A percentile compares a stretch with the other conserved stretches of the same genome.
Evolutionary conservation across 1,140 invertebrate species (phyloP).

Genomic region (Tetraneura akinire): DNA sequence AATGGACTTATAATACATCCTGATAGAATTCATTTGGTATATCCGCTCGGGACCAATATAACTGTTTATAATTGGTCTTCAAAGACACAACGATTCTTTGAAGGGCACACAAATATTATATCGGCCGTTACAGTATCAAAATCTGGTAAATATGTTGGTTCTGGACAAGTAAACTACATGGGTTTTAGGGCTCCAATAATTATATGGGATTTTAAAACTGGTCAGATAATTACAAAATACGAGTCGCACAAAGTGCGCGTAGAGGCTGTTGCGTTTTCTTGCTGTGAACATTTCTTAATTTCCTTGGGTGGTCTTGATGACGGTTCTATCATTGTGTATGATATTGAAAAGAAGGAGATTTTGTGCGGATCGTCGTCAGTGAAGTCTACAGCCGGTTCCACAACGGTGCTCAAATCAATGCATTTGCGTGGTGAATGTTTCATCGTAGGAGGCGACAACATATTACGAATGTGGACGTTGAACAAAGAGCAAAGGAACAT

Average conservation of each 20-base stretch:
- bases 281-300: constrained; percentile 76
- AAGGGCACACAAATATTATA: constrained; percentile 81
- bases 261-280: constrained; percentile 78
- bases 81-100: constrained; percentile 74
- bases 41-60: constrained; percentile 82
- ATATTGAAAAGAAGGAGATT: constrained; percentile 66
- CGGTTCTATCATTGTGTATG: constrained; percentile 76
- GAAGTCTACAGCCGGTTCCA: constrained; percentile 69
- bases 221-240: constrained; percentile 67
- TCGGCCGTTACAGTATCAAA: constrained; percentile 78
- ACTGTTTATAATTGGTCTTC: constrained; percentile 74
- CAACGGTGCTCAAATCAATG: constrained; percentile 64
- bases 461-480: constrained; percentile 76
- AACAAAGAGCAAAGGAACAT: constrained; percentile 70
- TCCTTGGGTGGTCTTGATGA: constrained; percentile 88
- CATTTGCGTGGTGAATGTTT: constrained; percentile 66
- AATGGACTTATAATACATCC: constrained; percentile 77
- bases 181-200: constrained; percentile 74
- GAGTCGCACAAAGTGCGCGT: constrained; percentile 84
- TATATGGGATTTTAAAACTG: constrained; percentile 79
- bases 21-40: constrained; percentile 74
- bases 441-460: constrained; percentile 73
- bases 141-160: constrained; percentile 78
- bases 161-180: constrained; percentile 86
- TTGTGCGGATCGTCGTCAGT: constrained; percentile 68